Base-by-base conservation (phyloP, 2,113 vertebrate genomes). In the Chauna torquata region DNA sequence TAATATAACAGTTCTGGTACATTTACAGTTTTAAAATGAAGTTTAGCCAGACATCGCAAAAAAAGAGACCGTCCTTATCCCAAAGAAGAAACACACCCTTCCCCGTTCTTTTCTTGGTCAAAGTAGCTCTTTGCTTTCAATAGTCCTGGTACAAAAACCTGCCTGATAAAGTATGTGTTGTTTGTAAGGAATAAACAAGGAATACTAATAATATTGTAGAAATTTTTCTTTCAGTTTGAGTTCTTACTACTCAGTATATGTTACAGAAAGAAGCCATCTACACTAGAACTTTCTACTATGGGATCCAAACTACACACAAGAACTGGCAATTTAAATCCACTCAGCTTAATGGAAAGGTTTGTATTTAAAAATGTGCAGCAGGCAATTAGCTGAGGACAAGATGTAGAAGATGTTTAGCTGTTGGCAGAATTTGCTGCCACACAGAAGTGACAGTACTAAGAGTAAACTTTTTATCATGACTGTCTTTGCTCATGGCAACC, bases 41-140 rank as follows among this genome's bases (percentile, higher is more conserved):
- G 23, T 61, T 93, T 57, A 96, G 14, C 17, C 49, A 87, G 38
- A 58, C 5, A 16, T 38, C 40, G 65, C 52, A 50, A 77, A 86
- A 86, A n/a, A 86, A 45, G 20, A 47, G 12, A 82, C 71, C 38
- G 36, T 50, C 32, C 32, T 80, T 36, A 84, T 68, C n/a, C n/a
- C 85, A 42, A 80, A 87, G 54, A 65, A n/a, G 24, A 86, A 89
- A 87, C 24, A 66, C 16, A 61, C 11, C 15, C 36, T 22, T 75
- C 4, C 9, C 30, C 17, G 12, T 38, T 77, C 54, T 54, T 20
- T 40, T 40, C 34, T 47, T 58, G 57, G 18, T 83, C 76, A 95
- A 93, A 82, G 90, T 44, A 96, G 77, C 75, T 82, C 72, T 54
- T 88, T 76, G 86, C 22, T 95, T 81, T 84, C 64, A 86, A 49